These are phyloP conservation scores for Parnassius apollo DNA, from an alignment of 2,888 invertebrate species.

Conservation along the genomic window DNA sequence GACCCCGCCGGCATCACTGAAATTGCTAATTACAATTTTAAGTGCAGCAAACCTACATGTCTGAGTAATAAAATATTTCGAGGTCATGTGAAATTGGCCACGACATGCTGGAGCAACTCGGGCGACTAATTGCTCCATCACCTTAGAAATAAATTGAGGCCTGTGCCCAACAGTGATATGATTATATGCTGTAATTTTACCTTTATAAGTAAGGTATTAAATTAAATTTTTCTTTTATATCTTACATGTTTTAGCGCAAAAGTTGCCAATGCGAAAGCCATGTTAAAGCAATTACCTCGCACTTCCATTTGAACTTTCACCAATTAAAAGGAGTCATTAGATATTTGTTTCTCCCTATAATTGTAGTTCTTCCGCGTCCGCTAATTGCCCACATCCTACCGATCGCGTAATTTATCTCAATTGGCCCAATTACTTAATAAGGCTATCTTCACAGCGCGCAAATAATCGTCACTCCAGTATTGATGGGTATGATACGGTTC, in stretches of 20 bases:
- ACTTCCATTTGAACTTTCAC: constrained; percentile 26
- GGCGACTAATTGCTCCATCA: no score
- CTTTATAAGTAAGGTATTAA: neutral
- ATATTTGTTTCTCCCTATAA: constrained; percentile 49
- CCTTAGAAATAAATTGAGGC: no score
- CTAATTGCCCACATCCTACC: constrained; percentile 64
- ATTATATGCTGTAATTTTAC: neutral
- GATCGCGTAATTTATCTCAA: constrained; percentile 45
- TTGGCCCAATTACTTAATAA: constrained; percentile 38
- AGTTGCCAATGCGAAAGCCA: constrained; percentile 12
- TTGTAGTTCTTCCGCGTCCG: constrained; percentile 60
- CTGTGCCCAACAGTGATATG: no score
- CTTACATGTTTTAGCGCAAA: constrained; percentile 1
- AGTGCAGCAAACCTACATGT: no score
- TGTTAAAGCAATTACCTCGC: constrained; percentile 20
- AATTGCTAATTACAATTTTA: no score
- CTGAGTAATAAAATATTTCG: no score
- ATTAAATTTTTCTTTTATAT: neutral
- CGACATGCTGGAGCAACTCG: no score
- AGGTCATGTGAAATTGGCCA: no score
- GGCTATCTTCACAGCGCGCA: constrained; percentile 27
- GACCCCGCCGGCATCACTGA: no score
- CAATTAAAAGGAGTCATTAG: constrained; percentile 25
- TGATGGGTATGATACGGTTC: constrained; percentile 2
- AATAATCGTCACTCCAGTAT: constrained; percentile 13